Base-by-base conservation (phyloP, 2,888 invertebrate genomes). In the Lycia hirtaria region DNA sequence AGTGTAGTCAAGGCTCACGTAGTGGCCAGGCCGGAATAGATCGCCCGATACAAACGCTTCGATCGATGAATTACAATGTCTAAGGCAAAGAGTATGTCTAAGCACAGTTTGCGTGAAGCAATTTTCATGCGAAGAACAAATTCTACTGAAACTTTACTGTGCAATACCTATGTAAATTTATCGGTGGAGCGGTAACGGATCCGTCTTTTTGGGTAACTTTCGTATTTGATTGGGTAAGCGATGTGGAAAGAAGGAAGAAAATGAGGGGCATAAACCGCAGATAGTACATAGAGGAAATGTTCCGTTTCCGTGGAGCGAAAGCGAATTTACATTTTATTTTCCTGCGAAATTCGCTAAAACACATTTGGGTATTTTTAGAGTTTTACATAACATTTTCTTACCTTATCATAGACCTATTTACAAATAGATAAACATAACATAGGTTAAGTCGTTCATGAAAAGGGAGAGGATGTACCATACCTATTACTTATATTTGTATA, bases 1-100 rank as follows among this genome's bases (percentile, higher is more conserved):
- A n/a, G n/a, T n/a, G n/a, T n/a, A n/a, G n/a, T n/a, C n/a, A n/a
- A n/a, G n/a, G n/a, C n/a, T n/a, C n/a, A n/a, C 9, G 3, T 77
- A 85, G 84, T 72, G 73, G 70, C 75, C 72, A 72, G 76, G 78
- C 85, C 82, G 85, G 87, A 88, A 87, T 88, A 85, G 91, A 92
- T 89, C 81, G 78, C 64, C 61, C 73, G 90, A 88, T 88, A 87
- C 66, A 68, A 65, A 64, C n/a, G n/a, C 49, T 60, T 68, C 80
- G 75, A 85, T 82, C 78, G 80, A 75, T 81, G 83, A 77, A 84
- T 87, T 81, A 78, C 73, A 85, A 85, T 85, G 72, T 73, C 73
- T 72, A 70, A 71, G 67, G 60, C n/a, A n/a, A n/a, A n/a, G n/a
- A n/a, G n/a, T n/a, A n/a, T n/a, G n/a, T n/a, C n/a, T n/a, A n/a